Base-by-base conservation (phyloP, 2,888 invertebrate species). In the Archaeoteleia sp. region DNA sequence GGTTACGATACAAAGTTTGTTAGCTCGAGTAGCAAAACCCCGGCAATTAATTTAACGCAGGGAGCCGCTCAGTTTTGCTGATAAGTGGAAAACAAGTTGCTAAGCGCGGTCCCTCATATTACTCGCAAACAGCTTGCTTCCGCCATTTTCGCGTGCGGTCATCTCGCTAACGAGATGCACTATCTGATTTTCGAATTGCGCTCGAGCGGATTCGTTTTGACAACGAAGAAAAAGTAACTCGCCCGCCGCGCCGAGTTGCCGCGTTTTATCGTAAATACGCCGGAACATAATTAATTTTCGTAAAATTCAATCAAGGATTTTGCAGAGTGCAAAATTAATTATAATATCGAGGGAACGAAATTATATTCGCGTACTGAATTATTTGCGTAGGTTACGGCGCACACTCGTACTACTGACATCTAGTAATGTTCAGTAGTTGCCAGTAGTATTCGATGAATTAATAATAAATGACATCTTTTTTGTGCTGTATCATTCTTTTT, bases 21-120 rank as follows among this genome's bases (percentile, higher is more conserved):
- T 32, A 40, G 54, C 45, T 34, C 53, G 46, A 53, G 40, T 14
- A 46, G 53, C 57, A 53, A 67, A 62, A 53, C 32, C 53, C 6
- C 17, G 42, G 37, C 57, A 67, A 62, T 67, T 61, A 67, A 61
- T 67, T 57, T 43, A 53, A 54, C 51, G 30, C 14, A 27, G 35
- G 46, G 60, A 45, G 43, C 20, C 12, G 54, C 30, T 57, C 54
- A 57, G 57, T 67, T 66, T 54, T 55, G 49, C 60, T 66, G 66
- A 66, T 54, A 66, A 67, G 60, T 67, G 55, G 55, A 55, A 67
- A 54, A 58, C 54, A 55, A 60, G 60, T 54, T 60, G 49, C 54
- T 60, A 46, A 55, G 55, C 54, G 54, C 54, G 49, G 48, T 30
- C 42, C 35, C 34, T 57, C 61, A 57, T 61, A 67, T 61, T 49